Base-by-base conservation (phyloP, 2,797 vertebrate species). In the Nasua narica region DNA sequence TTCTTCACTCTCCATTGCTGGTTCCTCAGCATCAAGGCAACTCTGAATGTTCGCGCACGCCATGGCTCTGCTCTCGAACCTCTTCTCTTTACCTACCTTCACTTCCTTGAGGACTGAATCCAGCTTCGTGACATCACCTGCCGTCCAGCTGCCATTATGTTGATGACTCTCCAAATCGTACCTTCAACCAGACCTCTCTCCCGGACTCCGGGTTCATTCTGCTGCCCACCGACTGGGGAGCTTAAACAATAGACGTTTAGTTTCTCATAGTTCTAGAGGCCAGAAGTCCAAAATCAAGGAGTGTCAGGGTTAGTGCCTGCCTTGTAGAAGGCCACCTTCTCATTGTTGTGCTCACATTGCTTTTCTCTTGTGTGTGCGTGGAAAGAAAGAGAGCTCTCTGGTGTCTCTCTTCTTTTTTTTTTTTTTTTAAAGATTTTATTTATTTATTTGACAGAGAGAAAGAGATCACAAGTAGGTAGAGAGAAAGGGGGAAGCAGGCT, bases 131-230 rank as follows among this genome's bases (percentile, higher is more conserved):
- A n/a, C 21, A 76, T 84, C 77, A 43, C 52, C 18, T 67, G 19
- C 65, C 18, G 18, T 67, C n/a, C n/a, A 81, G 79, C 25, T 43
- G 7, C 52, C 29, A 76, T 37, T 60, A n/a, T 10, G 3, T 27
- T 78, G 25, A 76, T 50, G 69, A 67, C 60, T 78, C n/a, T 32
- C 54, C 69, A 82, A 91, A 76, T 48, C 74, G 0, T 69, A 40
- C 48, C 85, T 62, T 77, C 37, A 95, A 19, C 56, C 46, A 92
- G 48, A 79, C n/a, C 32, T 90, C 46, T 96, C 27, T 96, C 78
- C 77, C 83, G 50, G 92, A 90, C 32, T 93, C 37, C 7, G 76
- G 27, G n/a, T 18, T 60, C 52, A 65, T 83, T 79, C 35, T 85
- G 40, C 58, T 90, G 25, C 95, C 78, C 54, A 86, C 13, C 21